phyloP scores from a whole-genome alignment of 2,888 invertebrate species.

The Minunthozetes semirufus region DNA sequence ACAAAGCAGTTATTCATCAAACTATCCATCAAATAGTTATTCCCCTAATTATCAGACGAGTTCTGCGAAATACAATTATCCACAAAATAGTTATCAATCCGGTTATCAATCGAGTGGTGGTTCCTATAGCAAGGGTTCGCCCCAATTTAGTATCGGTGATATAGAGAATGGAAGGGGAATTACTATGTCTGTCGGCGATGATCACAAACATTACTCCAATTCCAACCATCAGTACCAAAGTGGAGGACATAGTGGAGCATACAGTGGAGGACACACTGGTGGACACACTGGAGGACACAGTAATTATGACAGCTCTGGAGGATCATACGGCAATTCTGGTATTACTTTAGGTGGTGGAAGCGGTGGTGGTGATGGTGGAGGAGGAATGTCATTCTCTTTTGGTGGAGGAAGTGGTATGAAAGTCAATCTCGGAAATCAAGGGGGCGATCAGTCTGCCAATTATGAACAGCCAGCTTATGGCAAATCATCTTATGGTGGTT shows the following conservation, averaged over 20 bases:
- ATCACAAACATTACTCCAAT: not conserved
- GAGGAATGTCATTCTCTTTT: conserved; percentile 17
- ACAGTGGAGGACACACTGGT: too few species aligned
- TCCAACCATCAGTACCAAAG: not conserved
- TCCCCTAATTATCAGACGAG: not conserved
- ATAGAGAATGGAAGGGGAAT: conserved; percentile 31
- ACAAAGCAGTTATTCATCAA: not conserved
- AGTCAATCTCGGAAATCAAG: not conserved
- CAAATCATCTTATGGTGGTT: conserved; percentile 25
- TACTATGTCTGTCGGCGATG: conserved; percentile 24
- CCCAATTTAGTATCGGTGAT: conserved; percentile 16
- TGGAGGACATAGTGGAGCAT: not conserved
- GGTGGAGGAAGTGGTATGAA: conserved; percentile 25
- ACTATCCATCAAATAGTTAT: not conserved
- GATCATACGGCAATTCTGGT: not conserved
- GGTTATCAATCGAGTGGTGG: not conserved
- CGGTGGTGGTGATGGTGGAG: not conserved
- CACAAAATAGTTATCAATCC: not conserved
- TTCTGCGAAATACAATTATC: not conserved
- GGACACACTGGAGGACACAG: too few species aligned
- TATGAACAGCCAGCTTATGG: not conserved
- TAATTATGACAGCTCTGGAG: conserved; percentile 11
- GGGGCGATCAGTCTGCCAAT: not conserved
- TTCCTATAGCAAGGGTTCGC: not conserved
- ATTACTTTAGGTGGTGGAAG: conserved; percentile 32